A percentile compares a stretch with the other conserved stretches of the same genome.
Evolutionary conservation across 2,888 invertebrate genomes (phyloP).

Genomic region (Ichneumoninae sp.): DNA sequence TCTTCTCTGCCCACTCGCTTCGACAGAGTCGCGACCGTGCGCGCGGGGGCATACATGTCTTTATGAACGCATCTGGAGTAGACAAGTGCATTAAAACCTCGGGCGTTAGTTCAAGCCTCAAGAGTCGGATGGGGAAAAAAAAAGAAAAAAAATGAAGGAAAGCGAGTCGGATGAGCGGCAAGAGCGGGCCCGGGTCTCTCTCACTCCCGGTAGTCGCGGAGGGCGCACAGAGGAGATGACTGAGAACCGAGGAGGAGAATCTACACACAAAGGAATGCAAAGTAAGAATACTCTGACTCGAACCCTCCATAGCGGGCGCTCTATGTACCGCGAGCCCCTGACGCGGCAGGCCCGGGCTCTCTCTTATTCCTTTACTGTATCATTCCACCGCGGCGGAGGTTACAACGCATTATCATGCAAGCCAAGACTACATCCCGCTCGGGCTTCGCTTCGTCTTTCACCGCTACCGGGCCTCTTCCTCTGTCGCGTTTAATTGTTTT

Average conservation of each 20-base stretch:
- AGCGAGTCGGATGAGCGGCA: conserved; percentile 26
- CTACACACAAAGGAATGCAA: conserved; percentile 84
- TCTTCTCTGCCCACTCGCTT: conserved; percentile 73
- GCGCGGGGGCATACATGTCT: conserved; percentile 78
- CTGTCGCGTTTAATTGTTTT: conserved; percentile 61
- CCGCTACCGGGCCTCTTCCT: background rate
- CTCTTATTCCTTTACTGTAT: conserved; percentile 75
- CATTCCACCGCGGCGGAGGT: conserved; percentile 76
- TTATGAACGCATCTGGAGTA: conserved; percentile 83
- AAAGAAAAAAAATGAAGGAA: conserved; percentile 30
- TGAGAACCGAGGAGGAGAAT: conserved; percentile 75
- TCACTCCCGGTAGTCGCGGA: background rate
- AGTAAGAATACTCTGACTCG: conserved; percentile 80
- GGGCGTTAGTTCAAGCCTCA: conserved; percentile 83
- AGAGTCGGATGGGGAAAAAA: conserved; percentile 70
- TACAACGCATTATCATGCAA: conserved; percentile 82
- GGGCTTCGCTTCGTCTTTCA: conserved; percentile 34
- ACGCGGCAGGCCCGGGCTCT: conserved; percentile 44
- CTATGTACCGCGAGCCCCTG: conserved; percentile 47
- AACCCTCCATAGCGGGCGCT: conserved; percentile 39
- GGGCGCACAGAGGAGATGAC: conserved; percentile 58
- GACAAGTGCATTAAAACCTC: conserved; percentile 84
- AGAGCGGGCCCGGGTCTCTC: conserved; percentile 26
- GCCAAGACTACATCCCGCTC: conserved; percentile 73
- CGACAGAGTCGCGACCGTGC: conserved; percentile 71